Evolutionary conservation across 53 echinoderm and acorn worm genomes (phyloP).

Genomic region (Mesocentrotus franciscanus): DNA sequence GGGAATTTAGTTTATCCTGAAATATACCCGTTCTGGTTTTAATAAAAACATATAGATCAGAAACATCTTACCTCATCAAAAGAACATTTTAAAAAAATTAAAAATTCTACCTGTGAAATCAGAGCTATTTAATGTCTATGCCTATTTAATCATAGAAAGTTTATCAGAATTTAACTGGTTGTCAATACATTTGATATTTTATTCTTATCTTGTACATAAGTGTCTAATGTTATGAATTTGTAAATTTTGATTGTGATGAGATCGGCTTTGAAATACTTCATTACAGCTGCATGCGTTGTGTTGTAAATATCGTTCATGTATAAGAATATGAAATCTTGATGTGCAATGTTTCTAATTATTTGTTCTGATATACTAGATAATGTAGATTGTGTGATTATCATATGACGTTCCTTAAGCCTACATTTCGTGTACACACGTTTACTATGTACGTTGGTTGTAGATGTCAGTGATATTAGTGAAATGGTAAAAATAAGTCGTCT

Average conservation of each 20-base stretch:
- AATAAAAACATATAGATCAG: neutral
- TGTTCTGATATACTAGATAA: neutral
- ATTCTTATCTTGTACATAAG: slow-evolving; percentile 14
- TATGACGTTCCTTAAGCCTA: neutral
- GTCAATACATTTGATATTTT: neutral
- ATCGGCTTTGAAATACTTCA: neutral
- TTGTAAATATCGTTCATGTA: slow-evolving; percentile 31
- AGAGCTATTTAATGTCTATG: neutral
- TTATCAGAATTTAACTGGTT: slow-evolving; percentile 8
- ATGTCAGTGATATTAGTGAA: neutral
- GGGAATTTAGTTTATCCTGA: slow-evolving; percentile 16
- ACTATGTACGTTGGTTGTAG: neutral
- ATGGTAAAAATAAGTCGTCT: neutral
- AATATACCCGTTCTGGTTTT: slow-evolving; percentile 17
- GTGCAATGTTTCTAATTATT: neutral
- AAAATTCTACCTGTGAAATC: neutral
- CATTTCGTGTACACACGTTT: neutral
- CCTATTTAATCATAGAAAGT: neutral
- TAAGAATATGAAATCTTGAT: neutral
- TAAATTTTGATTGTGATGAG: neutral
- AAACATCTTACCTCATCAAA: neutral
- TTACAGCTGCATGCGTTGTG: neutral
- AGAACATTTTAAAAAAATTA: neutral
- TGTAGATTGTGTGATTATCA: neutral
- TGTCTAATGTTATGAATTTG: neutral